Conservation (phyloP, 2,888 invertebrate species). For the Pilophorus perplexus region DNA sequence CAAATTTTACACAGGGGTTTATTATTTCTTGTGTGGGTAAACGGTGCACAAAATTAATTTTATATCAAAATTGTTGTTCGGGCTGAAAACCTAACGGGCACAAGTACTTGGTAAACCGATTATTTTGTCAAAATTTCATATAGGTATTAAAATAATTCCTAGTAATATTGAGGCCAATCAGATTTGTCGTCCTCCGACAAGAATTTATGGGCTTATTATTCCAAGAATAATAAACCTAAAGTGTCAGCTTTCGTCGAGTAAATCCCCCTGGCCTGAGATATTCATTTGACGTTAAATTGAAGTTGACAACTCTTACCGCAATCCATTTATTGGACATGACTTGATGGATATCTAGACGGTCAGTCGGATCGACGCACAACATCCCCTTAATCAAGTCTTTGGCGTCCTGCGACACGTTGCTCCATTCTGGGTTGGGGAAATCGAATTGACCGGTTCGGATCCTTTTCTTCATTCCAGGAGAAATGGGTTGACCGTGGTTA, state of each 20-base stretch:
- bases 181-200: too few species aligned
- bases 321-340: constrained; percentile 88
- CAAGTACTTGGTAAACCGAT: too few species aligned
- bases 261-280: too few species aligned
- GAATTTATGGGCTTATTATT: too few species aligned
- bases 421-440: constrained; percentile 95
- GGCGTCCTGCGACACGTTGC: constrained; percentile 88
- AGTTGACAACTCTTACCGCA: constrained; percentile 59
- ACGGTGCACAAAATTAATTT: not conserved
- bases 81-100: too few species aligned
- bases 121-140: too few species aligned
- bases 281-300: not conserved
- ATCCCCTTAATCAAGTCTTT: constrained; percentile 93
- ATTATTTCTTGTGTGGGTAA: not conserved
- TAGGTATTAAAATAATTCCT: not conserved
- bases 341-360: constrained; percentile 84
- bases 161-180: not conserved
- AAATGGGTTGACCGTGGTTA: constrained; percentile 94
- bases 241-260: not conserved
- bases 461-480: constrained; percentile 97
- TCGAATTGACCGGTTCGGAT: constrained; percentile 95
- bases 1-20: not conserved
- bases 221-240: too few species aligned
- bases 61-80: too few species aligned
- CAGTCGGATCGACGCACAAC: constrained; percentile 89